These are phyloP conservation scores for Eumacrocentrus americanus DNA, from an alignment of 2,888 invertebrate genomes.

Conservation along the genomic window DNA sequence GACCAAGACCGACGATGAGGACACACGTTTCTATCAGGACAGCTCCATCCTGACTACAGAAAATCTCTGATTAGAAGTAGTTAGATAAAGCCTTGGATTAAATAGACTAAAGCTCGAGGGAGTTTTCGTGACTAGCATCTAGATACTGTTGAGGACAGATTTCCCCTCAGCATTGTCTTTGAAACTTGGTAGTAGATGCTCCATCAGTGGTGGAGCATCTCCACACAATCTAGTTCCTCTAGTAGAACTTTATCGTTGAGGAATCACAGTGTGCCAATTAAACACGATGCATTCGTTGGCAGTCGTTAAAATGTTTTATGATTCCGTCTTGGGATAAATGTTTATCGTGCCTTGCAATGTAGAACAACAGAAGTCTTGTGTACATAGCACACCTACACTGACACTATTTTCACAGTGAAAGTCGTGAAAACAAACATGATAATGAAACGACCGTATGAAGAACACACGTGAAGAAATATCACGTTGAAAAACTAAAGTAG, in stretches of 20 bases:
- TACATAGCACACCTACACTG: too few relatives aligned
- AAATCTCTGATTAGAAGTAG: not conserved
- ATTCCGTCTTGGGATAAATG: constrained; percentile 15
- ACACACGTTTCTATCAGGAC: not conserved
- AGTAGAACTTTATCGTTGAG: not conserved
- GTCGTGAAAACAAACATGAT: too few relatives aligned
- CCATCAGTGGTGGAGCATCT: not conserved
- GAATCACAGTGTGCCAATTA: constrained; percentile 12
- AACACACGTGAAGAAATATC: not conserved
- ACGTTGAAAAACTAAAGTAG: not conserved
- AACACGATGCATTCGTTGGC: constrained; percentile 4
- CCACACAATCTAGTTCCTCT: too few relatives aligned
- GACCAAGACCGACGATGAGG: too few relatives aligned
- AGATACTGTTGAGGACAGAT: not conserved
- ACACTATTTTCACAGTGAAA: not conserved
- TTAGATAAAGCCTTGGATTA: not conserved
- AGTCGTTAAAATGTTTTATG: constrained; percentile 17
- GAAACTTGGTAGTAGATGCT: not conserved
- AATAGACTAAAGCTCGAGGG: not conserved
- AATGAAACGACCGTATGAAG: not conserved
- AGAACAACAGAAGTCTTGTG: too few relatives aligned
- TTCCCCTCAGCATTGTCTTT: not conserved
- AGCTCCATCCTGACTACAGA: not conserved
- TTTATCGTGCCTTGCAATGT: constrained; percentile 7
- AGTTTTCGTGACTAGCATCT: not conserved